A percentile compares a stretch with the other conserved stretches of the same genome.
phyloP scores from a whole-genome alignment of 2,797 vertebrate species.

The Dendrocincla tyrannina region DNA sequence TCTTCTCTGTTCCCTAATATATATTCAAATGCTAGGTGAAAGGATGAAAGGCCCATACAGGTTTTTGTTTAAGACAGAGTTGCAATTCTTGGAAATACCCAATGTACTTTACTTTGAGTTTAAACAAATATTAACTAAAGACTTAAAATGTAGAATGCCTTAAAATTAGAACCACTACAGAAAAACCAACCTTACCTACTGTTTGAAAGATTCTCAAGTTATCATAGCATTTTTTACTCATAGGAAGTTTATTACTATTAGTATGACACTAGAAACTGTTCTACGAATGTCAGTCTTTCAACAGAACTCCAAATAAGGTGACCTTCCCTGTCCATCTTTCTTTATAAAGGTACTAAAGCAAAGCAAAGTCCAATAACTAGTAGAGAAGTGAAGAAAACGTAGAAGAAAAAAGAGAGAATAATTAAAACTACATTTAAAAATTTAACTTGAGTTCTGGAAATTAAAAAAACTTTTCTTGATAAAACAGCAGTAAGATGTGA shows the following conservation, averaged over 20 bases:
- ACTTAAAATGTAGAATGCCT: neutral
- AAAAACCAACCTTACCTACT: neutral
- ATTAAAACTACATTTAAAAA: neutral
- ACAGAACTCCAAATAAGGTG: neutral
- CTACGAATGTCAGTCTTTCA: neutral
- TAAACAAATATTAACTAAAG: neutral
- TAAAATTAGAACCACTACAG: neutral
- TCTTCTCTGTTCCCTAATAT: neutral
- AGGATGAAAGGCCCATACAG: neutral
- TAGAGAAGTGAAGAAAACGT: neutral
- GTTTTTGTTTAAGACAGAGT: neutral
- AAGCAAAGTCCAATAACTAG: neutral
- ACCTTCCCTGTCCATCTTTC: neutral
- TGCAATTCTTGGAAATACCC: neutral
- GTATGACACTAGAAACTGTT: neutral
- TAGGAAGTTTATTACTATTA: neutral
- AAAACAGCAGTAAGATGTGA: neutral
- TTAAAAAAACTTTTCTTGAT: neutral
- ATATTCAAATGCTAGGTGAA: neutral
- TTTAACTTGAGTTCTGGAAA: neutral
- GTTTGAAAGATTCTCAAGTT: neutral
- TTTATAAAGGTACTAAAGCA: neutral
- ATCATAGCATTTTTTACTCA: neutral
- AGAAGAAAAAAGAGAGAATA: neutral
- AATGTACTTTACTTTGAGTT: neutral